phyloP scores from a whole-genome alignment of 2,888 invertebrate genomes.

The Eupeodes luniger region DNA sequence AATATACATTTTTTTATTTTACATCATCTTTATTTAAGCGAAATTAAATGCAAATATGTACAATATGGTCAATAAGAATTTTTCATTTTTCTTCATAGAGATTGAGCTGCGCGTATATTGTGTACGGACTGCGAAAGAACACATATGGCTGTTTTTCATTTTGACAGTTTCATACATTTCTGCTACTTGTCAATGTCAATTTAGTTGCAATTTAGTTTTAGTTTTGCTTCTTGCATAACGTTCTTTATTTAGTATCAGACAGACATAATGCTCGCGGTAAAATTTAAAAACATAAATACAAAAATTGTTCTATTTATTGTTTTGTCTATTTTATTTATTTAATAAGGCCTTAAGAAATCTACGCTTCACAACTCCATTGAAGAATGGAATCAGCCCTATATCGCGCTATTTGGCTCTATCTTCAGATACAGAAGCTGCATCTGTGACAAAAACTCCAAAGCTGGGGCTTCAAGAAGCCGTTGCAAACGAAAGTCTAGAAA shows the following conservation, averaged over 20 bases:
- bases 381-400: neutral
- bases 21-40: no score
- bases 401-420: neutral
- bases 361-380: neutral
- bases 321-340: neutral
- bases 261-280: conserved; percentile 57
- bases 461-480: neutral
- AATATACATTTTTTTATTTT: no score
- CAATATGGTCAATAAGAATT: no score
- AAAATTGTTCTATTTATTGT: conserved; percentile 17
- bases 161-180: no score
- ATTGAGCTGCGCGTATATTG: no score
- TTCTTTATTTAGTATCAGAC: neutral
- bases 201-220: neutral
- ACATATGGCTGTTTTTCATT: no score
- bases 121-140: no score
- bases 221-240: conserved; percentile 49
- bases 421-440: conserved; percentile 1
- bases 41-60: no score
- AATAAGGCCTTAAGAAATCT: conserved; percentile 42
- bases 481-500: conserved; percentile 71
- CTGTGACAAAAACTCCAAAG: neutral
- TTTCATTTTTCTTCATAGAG: no score
- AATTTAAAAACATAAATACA: neutral
- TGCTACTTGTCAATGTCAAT: no score